These are phyloP conservation scores for Amblyjoppa fuscipennis DNA, from an alignment of 2,888 invertebrate genomes.

Conservation along the genomic window DNA sequence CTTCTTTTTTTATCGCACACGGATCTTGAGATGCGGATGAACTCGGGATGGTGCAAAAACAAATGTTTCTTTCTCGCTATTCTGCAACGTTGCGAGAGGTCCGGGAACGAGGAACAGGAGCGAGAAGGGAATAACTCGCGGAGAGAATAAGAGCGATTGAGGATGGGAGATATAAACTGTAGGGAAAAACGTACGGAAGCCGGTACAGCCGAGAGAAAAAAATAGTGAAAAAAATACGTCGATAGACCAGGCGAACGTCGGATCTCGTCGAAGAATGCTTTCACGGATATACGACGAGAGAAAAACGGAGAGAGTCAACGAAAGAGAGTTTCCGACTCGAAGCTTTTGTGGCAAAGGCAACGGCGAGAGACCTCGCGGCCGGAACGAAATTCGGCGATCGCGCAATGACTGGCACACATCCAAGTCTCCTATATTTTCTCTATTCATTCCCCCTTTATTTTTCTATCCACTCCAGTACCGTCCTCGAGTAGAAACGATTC, in stretches of 20 bases:
- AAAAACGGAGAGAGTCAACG: slow-evolving; percentile 23
- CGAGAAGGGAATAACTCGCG: slow-evolving; percentile 18
- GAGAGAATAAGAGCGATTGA: slow-evolving; percentile 7
- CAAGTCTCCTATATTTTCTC: slow-evolving; percentile 47
- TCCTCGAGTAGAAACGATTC: slow-evolving; percentile 38
- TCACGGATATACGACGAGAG: slow-evolving; percentile 26
- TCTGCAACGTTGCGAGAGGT: slow-evolving; percentile 36
- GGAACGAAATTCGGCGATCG: slow-evolving; percentile 59
- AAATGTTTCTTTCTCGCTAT: slow-evolving; percentile 27
- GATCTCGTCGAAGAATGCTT: slow-evolving; percentile 26
- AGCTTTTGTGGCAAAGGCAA: slow-evolving; percentile 20
- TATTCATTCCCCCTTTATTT: slow-evolving; percentile 17
- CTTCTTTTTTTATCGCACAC: neutral
- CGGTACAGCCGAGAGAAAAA: slow-evolving; percentile 5
- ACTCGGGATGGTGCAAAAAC: neutral
- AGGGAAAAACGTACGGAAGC: slow-evolving; percentile 37
- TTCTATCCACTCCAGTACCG: slow-evolving; percentile 11
- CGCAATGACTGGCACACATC: slow-evolving; percentile 60
- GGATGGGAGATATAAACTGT: slow-evolving; percentile 17
- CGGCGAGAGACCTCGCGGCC: slow-evolving; percentile 44
- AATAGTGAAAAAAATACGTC: neutral
- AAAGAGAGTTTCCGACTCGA: slow-evolving; percentile 46
- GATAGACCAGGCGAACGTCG: slow-evolving; percentile 13
- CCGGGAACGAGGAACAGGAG: slow-evolving; percentile 27
- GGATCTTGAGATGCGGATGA: slow-evolving; percentile 9